A percentile compares a stretch with the other conserved stretches of the same genome.
phyloP scores from a whole-genome alignment of 2,888 invertebrate species.

The Eulithis testata region DNA sequence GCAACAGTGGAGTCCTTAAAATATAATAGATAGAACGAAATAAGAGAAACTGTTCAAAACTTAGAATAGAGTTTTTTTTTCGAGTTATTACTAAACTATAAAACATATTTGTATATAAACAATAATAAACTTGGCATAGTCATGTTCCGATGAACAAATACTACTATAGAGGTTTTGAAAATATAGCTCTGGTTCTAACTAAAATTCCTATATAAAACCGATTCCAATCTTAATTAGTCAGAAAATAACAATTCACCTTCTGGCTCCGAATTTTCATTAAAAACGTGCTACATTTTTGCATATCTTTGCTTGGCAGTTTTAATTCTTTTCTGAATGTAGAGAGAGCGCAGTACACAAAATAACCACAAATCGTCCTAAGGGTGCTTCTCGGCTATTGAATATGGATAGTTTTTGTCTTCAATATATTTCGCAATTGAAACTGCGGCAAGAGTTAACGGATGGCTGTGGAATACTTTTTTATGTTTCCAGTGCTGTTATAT shows the following conservation, averaged over 20 bases:
- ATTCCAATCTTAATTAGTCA: slow-evolving; percentile 1
- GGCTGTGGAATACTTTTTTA: neutral
- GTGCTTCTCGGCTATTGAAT: slow-evolving; percentile 5
- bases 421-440: slow-evolving; percentile 7
- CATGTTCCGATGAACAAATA: too few species aligned
- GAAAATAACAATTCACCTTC: slow-evolving; percentile 1
- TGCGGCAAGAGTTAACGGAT: slow-evolving; percentile 5
- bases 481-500: neutral
- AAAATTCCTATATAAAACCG: neutral
- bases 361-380: neutral
- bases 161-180: too few species aligned
- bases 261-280: neutral
- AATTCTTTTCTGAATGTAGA: neutral
- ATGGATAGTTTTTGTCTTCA: neutral
- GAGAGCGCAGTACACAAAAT: slow-evolving; percentile 13
- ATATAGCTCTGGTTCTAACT: neutral
- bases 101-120: too few species aligned
- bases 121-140: too few species aligned
- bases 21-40: too few species aligned
- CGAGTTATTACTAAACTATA: too few species aligned
- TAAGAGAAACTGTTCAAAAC: too few species aligned
- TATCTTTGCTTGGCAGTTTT: neutral
- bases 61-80: too few species aligned
- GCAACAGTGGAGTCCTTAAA: too few species aligned
- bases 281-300: neutral